phyloP scores from a whole-genome alignment of 2,888 invertebrate genomes.

The Heliconius charithonia region DNA sequence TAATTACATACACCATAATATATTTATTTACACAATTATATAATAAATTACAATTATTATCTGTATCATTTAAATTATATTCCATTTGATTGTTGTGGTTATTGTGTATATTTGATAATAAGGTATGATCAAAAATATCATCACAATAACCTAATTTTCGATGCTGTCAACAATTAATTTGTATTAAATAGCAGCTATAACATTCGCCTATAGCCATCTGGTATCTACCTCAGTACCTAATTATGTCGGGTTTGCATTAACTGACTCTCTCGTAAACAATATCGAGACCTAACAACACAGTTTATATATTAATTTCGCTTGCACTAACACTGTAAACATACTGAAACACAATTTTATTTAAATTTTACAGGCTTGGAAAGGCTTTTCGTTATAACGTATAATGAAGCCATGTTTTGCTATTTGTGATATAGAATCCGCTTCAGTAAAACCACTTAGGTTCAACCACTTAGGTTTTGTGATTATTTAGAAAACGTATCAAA shows the following conservation, averaged over 20 bases:
- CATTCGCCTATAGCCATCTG: conserved; percentile 39
- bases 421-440: conserved; percentile 14
- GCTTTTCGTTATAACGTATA: conserved; percentile 21
- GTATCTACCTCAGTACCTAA: conserved; percentile 59
- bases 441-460: conserved; percentile 16
- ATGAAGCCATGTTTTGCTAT: conserved; percentile 27
- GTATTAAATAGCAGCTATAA: conserved; percentile 44
- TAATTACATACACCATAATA: neutral
- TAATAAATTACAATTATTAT: neutral
- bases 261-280: conserved; percentile 66
- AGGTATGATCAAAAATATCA: conserved; percentile 21
- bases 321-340: conserved; percentile 42
- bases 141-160: conserved; percentile 38
- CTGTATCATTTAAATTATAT: conserved; percentile 1
- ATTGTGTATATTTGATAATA: conserved; percentile 8
- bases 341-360: conserved; percentile 35
- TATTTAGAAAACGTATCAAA: too few relatives aligned
- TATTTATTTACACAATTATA: neutral
- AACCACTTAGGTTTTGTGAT: conserved; percentile 21
- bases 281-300: conserved; percentile 60
- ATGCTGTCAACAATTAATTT: conserved; percentile 41
- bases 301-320: conserved; percentile 66
- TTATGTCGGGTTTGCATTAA: conserved; percentile 63
- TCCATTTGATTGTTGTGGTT: neutral
- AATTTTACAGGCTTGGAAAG: conserved; percentile 23